Base-by-base conservation (phyloP, 64 coral and sea anemone species). In the Porites lutea region DNA sequence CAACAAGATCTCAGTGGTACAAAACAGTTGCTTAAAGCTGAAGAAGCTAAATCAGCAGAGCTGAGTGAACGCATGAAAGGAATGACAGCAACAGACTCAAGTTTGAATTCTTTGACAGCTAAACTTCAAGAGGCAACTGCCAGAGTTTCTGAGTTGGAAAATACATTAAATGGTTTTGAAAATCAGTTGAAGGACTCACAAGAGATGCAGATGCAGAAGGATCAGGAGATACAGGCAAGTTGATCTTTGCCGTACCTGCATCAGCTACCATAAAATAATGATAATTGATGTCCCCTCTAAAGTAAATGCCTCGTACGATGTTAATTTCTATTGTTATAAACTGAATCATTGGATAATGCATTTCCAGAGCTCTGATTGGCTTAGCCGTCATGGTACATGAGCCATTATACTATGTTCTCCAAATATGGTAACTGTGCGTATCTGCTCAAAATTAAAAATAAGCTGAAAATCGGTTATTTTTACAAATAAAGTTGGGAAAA, bases 171-270 rank as follows among this genome's bases (percentile, higher is more conserved):
- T 43, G 78, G 72, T 5, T 61, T 96, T 75, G 87, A 96, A 80
- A 71, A 82, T 27, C 87, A 96, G 22, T 79, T 94, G 19, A 86
- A 87, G 92, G 77, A 67, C 4, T 91, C 74, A 16, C 87, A 94
- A 65, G 87, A 83, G 48, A 88, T 45, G 4, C 82, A 94, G 54
- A 18, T 81, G 14, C 63, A 81, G 80, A 97, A 94, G 69, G 95
- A 97, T 13, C 86, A 89, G 15, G 91, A 94, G 71, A 90, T 97
- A 47, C 46, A 97, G 92, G 95, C 87, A 92, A 45, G 52, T 48
- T 52, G 22, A 10, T 14, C 15, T 16, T 62, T 2, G 13, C 8
- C 5, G 13, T 14, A 8, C 18, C 22, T 16, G 6, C 59, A 58
- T 45, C 22, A 53, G 8, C 77, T 61, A 43, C 22, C 7, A 0